Conservation (phyloP, 2,113 vertebrate species). For the Osmerus mordax region DNA sequence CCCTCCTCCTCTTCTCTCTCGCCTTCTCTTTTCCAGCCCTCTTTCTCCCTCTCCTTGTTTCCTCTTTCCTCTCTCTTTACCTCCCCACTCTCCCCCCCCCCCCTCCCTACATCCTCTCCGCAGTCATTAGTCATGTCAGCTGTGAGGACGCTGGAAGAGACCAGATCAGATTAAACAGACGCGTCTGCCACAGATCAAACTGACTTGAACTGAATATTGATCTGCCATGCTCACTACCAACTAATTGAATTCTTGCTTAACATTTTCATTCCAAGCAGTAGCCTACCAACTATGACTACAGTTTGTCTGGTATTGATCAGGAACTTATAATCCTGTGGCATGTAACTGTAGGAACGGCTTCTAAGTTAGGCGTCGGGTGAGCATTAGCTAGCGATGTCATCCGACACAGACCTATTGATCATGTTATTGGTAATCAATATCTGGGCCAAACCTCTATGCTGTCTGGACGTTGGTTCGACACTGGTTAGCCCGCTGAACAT, state of each 20-base stretch:
- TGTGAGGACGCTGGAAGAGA: conserved; percentile 32
- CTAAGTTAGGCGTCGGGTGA: conserved; percentile 7
- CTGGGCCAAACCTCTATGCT: not conserved
- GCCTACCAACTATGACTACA: conserved; percentile 15
- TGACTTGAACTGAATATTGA: conserved; percentile 39
- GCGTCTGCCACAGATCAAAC: conserved; percentile 32
- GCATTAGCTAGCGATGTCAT: conserved; percentile 22
- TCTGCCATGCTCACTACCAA: conserved; percentile 25
- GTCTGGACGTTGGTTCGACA: not conserved
- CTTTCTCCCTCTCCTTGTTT: conserved; percentile 12
- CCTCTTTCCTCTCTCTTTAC: not conserved
- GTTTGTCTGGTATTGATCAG: conserved; percentile 66
- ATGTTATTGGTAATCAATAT: not conserved
- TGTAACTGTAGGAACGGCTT: too few species aligned
- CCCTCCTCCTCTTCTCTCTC: conserved; percentile 44
- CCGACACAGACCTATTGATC: conserved; percentile 40
- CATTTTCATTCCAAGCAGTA: conserved; percentile 2
- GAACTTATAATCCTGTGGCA: conserved; percentile 27
- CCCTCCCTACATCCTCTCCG: too few species aligned
- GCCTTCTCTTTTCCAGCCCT: conserved; percentile 32
- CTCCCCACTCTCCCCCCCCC: conserved; percentile 20
- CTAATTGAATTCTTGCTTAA: conserved; percentile 24
- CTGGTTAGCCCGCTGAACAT: not conserved
- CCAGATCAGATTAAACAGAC: conserved; percentile 28
- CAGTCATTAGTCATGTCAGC: conserved; percentile 41